Percentiles rank a stretch among this genome's conserved stretches.
phyloP scores from a whole-genome alignment of 2,113 vertebrate species.

The Cyanoderma ruficeps region DNA sequence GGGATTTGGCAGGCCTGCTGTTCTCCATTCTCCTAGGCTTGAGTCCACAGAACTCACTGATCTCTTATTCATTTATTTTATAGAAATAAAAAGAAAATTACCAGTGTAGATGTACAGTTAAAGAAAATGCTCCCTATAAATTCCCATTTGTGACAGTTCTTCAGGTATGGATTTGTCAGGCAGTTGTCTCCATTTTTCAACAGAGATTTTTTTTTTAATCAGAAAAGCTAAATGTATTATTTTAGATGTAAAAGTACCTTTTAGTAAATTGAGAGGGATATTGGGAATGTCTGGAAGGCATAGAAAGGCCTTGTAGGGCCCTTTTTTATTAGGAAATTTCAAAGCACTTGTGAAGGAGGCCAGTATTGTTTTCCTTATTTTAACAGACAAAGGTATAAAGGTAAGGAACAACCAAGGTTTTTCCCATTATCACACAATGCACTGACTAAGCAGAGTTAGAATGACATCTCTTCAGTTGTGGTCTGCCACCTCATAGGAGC shows the following conservation, averaged over 20 bases:
- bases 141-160: not conserved
- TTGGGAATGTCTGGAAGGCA: not conserved
- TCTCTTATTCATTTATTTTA: constrained; percentile 17
- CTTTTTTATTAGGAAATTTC: not conserved
- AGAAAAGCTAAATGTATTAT: not conserved
- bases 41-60: not conserved
- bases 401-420: not conserved
- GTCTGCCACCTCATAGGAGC: not conserved
- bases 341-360: not conserved
- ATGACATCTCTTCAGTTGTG: not conserved
- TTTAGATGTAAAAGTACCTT: not conserved
- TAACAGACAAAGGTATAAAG: not conserved
- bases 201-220: not conserved
- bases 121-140: constrained; percentile 8
- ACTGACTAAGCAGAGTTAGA: not conserved
- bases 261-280: not conserved
- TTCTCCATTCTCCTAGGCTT: not conserved
- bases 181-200: not conserved
- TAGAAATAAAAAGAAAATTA: constrained; percentile 26
- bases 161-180: not conserved
- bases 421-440: not conserved
- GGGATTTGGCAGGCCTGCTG: constrained; percentile 12
- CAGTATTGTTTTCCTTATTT: not conserved
- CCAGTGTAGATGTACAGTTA: not conserved
- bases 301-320: not conserved